phyloP scores from a whole-genome alignment of 2,797 vertebrate genomes.

The Lates japonicus region DNA sequence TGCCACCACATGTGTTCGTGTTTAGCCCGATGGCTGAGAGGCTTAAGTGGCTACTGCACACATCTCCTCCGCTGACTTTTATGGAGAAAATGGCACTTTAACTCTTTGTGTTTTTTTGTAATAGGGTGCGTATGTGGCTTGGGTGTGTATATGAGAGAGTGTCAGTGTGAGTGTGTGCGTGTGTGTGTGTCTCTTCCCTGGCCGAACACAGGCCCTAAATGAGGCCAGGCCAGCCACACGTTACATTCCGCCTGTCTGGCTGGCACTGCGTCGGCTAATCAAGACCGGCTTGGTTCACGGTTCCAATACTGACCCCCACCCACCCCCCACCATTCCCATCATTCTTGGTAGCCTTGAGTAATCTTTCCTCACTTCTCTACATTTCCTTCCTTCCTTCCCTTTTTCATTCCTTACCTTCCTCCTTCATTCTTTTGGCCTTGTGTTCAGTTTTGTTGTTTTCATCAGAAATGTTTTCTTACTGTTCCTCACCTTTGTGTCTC shows the following conservation, averaged over 20 bases:
- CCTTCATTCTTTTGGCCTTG: constrained; percentile 9
- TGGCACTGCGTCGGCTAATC: constrained; percentile 78
- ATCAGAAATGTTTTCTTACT: constrained; percentile 1
- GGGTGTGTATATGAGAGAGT: constrained; percentile 40
- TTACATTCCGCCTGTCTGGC: constrained; percentile 83
- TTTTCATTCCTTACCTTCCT: constrained; percentile 39
- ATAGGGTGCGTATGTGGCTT: constrained; percentile 60
- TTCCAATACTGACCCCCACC: constrained; percentile 43
- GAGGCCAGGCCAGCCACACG: constrained; percentile 82
- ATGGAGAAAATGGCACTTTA: constrained; percentile 83
- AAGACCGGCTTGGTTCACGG: constrained; percentile 75
- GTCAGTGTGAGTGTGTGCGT: constrained; percentile 10
- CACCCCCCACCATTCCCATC: constrained; percentile 52
- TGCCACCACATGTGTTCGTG: constrained; percentile 87
- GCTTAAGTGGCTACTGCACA: constrained; percentile 85
- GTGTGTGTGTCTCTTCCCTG: constrained; percentile 46
- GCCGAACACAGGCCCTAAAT: constrained; percentile 76
- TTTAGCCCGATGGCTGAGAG: constrained; percentile 85
- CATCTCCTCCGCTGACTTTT: constrained; percentile 85
- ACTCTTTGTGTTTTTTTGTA: constrained; percentile 78
- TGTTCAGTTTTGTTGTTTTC: not conserved
- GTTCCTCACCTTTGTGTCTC: constrained; percentile 36
- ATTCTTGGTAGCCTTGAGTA: constrained; percentile 64
- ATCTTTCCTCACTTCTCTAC: constrained; percentile 64
- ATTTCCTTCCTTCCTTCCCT: constrained; percentile 63